Percentiles rank a stretch among this genome's conserved stretches.
phyloP scores from a whole-genome alignment of 1,140 invertebrate species.

The Drosophila pallidifrons region DNA sequence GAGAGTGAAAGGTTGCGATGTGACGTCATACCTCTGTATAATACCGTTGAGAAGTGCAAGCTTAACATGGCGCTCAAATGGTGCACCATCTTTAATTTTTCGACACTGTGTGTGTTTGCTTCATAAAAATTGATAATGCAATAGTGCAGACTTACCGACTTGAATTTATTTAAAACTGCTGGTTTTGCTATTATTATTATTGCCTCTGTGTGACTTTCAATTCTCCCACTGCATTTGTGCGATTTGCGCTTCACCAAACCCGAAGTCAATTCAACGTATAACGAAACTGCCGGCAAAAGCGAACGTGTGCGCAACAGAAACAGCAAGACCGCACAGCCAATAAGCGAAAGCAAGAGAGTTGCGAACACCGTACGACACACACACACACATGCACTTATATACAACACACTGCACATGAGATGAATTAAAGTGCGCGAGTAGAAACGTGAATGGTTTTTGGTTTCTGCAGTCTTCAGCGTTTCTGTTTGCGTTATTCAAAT shows the following conservation, averaged over 20 bases:
- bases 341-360: slow-evolving; percentile 30
- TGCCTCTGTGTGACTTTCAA: slow-evolving; percentile 7
- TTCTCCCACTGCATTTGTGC: slow-evolving; percentile 21
- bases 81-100: slow-evolving; percentile 4
- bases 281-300: slow-evolving; percentile 18
- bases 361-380: slow-evolving; percentile 29
- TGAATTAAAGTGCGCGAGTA: neutral
- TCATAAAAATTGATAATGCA: slow-evolving; percentile 30
- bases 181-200: slow-evolving; percentile 17
- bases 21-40: too few relatives aligned
- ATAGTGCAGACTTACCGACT: slow-evolving; percentile 33
- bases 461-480: neutral
- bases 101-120: slow-evolving; percentile 2
- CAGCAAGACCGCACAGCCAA: neutral
- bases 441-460: slow-evolving; percentile 10
- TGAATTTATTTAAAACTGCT: slow-evolving; percentile 39
- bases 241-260: slow-evolving; percentile 19
- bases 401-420: slow-evolving; percentile 12
- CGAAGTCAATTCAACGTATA: neutral
- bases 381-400: too few relatives aligned
- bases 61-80: neutral
- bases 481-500: slow-evolving; percentile 7
- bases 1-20: too few relatives aligned
- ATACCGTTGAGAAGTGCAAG: neutral
- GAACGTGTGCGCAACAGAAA: slow-evolving; percentile 25